Conservation (phyloP, 2,888 invertebrate genomes). For the Ophraella communa region DNA sequence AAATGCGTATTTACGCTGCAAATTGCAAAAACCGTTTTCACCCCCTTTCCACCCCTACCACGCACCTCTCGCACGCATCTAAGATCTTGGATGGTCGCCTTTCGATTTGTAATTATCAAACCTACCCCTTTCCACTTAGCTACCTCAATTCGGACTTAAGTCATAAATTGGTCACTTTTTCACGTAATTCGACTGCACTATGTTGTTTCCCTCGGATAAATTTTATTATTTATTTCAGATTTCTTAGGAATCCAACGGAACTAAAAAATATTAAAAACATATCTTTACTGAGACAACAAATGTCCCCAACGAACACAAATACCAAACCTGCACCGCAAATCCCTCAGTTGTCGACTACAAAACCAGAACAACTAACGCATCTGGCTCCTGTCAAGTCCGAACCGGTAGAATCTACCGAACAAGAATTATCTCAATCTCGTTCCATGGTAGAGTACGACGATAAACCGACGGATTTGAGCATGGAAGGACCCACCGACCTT, state of each 20-base stretch:
- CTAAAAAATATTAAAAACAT: constrained; percentile 94
- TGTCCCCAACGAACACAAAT: constrained; percentile 58
- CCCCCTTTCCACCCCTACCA: too few relatives aligned
- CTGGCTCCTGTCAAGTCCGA: constrained; percentile 49
- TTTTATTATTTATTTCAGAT: constrained; percentile 65
- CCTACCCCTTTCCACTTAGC: too few relatives aligned
- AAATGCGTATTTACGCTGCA: too few relatives aligned
- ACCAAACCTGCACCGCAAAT: constrained; percentile 30
- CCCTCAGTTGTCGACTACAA: constrained; percentile 23
- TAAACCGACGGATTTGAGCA: constrained; percentile 58
- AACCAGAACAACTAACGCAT: constrained; percentile 35
- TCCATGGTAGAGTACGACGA: constrained; percentile 53
- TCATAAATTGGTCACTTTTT: too few relatives aligned
- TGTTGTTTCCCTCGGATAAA: too few relatives aligned
- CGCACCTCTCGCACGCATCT: too few relatives aligned
- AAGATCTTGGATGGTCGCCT: too few relatives aligned
- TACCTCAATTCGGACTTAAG: too few relatives aligned
- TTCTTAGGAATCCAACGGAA: constrained; percentile 91
- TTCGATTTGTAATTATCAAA: too few relatives aligned
- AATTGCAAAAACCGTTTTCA: too few relatives aligned
- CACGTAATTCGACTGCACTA: too few relatives aligned
- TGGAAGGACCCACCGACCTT: constrained; percentile 58
- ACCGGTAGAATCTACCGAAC: constrained; percentile 46
- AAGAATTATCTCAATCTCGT: constrained; percentile 20
- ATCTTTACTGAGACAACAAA: constrained; percentile 82